Percentiles rank a stretch among this genome's conserved stretches.
phyloP scores from a whole-genome alignment of 2,797 vertebrate genomes.

The Myripristis jacobus region DNA sequence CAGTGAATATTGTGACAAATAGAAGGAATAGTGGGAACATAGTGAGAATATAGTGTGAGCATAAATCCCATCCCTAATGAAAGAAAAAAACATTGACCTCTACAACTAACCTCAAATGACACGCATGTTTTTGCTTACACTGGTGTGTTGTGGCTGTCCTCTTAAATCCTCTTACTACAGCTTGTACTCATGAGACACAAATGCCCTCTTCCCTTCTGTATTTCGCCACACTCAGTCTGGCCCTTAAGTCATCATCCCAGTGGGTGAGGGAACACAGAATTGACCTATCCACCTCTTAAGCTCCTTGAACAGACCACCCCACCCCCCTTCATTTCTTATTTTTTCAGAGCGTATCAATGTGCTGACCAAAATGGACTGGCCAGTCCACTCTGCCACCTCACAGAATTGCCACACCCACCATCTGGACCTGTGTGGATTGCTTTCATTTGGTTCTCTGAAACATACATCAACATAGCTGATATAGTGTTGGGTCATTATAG shows the following conservation, averaged over 20 bases:
- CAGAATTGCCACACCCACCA: constrained; percentile 43
- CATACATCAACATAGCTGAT: constrained; percentile 5
- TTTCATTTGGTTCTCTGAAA: constrained; percentile 39
- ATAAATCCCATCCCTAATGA: neutral
- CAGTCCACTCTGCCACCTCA: constrained; percentile 32
- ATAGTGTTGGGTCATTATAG: constrained; percentile 9
- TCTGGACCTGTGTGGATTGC: neutral
- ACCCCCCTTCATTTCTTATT: constrained; percentile 29
- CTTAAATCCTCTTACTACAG: constrained; percentile 57
- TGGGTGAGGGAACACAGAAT: constrained; percentile 55
- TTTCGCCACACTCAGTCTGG: constrained; percentile 52
- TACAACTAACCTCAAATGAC: neutral
- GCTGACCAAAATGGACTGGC: constrained; percentile 34
- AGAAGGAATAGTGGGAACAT: constrained; percentile 11
- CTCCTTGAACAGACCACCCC: constrained; percentile 27
- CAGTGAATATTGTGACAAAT: too few species aligned
- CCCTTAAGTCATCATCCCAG: constrained; percentile 65
- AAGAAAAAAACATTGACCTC: neutral
- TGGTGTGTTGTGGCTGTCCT: constrained; percentile 26
- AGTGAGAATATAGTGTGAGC: neutral
- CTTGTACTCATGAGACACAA: constrained; percentile 47
- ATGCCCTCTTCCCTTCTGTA: constrained; percentile 32
- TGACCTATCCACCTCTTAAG: constrained; percentile 44
- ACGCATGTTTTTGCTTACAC: constrained; percentile 20
- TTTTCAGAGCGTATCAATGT: constrained; percentile 42